Evolutionary conservation across 2,113 vertebrate species (phyloP).

Genomic region (Danio rerio): GRCz12tu NC_133192.1:6573001-6573500

Average conservation of each 20-base stretch:
- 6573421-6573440: too few species aligned
- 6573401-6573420: too few species aligned
- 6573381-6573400: too few species aligned
- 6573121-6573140: slow-evolving; percentile 61
- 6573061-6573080: neutral
- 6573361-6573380: too few species aligned
- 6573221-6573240: slow-evolving; percentile 56
- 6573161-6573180: slow-evolving; percentile 65
- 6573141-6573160: slow-evolving; percentile 86
- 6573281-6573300: too few species aligned
- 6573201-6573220: slow-evolving; percentile 60
- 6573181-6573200: neutral
- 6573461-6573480: too few species aligned
- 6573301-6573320: too few species aligned
- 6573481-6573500: too few species aligned
- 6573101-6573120: neutral
- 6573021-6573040: neutral
- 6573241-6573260: slow-evolving; percentile 51
- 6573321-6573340: too few species aligned
- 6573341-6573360: too few species aligned
- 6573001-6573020: neutral
- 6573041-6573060: neutral
- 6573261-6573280: slow-evolving; percentile 21
- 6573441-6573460: too few species aligned
- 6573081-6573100: neutral